These are phyloP conservation scores for Ornithoptera priamus DNA, from an alignment of 2,888 invertebrate species.

Conservation along the genomic window DNA sequence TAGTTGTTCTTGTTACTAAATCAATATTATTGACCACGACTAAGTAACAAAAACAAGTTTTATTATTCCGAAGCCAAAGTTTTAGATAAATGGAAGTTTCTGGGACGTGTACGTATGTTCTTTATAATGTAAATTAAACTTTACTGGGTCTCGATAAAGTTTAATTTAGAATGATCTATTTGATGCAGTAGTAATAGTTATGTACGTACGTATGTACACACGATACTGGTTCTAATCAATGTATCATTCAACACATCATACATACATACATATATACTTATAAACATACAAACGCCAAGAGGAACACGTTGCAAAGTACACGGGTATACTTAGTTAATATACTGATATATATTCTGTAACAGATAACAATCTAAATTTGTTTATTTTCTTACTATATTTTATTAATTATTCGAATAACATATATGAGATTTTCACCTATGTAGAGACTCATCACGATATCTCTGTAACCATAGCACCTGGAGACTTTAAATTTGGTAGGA, in stretches of 20 bases:
- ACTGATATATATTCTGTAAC: neutral
- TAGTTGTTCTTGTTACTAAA: neutral
- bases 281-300: slow-evolving; percentile 3
- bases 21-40: neutral
- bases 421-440: too few species aligned
- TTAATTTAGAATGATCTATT: neutral
- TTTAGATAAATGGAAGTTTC: slow-evolving; percentile 8
- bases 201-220: neutral
- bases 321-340: slow-evolving; percentile 1
- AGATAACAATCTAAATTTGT: neutral
- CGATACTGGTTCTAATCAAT: slow-evolving; percentile 3
- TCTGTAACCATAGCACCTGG: too few species aligned
- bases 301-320: slow-evolving; percentile 1
- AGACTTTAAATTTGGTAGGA: too few species aligned
- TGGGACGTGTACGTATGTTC: neutral
- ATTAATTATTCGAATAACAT: neutral
- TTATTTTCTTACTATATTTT: neutral
- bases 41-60: slow-evolving; percentile 6
- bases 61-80: slow-evolving; percentile 3
- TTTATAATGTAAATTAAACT: neutral
- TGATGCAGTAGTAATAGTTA: slow-evolving; percentile 15
- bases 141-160: neutral
- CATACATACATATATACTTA: neutral
- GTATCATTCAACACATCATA: slow-evolving; percentile 21
- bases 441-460: too few species aligned